Percentiles rank a stretch among this genome's conserved stretches.
These are phyloP conservation scores for Drosophila paulistorum DNA, from an alignment of 1,140 invertebrate genomes.

Conservation along the genomic window DNA sequence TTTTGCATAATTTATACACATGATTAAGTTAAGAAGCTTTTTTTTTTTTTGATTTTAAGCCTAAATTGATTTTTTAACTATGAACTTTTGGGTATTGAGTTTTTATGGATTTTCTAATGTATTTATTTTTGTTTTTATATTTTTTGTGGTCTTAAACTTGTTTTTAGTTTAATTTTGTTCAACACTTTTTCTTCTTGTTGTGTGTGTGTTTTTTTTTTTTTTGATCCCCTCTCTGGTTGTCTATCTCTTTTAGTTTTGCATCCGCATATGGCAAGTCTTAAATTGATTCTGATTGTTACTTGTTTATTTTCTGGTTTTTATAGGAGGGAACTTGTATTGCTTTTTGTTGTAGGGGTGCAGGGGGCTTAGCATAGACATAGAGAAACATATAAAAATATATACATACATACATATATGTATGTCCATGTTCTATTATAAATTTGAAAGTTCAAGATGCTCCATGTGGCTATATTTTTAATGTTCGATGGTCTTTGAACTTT, in stretches of 20 bases:
- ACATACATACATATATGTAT: background rate
- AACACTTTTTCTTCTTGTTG: slow-evolving; percentile 23
- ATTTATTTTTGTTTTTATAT: background rate
- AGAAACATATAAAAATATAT: too few species aligned
- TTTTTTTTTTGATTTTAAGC: background rate
- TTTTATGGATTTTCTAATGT: background rate
- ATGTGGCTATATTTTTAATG: slow-evolving; percentile 25
- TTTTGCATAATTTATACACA: slow-evolving; percentile 75
- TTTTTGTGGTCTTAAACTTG: background rate
- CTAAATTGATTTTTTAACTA: slow-evolving; percentile 23
- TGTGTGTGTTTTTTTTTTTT: slow-evolving; percentile 27
- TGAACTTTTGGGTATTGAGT: slow-evolving; percentile 27
- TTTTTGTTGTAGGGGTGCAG: background rate
- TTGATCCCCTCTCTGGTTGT: slow-evolving; percentile 11
- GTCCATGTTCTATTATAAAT: slow-evolving; percentile 45
- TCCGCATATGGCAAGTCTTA: slow-evolving; percentile 64
- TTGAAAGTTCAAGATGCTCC: slow-evolving; percentile 66
- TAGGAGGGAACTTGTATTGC: slow-evolving; percentile 63
- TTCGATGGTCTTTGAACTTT: slow-evolving; percentile 57
- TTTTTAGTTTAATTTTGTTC: slow-evolving; percentile 19
- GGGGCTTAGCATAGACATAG: background rate
- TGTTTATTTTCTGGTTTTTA: slow-evolving; percentile 80
- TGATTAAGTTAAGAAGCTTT: slow-evolving; percentile 22
- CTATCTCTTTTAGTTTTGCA: slow-evolving; percentile 56
- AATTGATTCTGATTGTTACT: slow-evolving; percentile 74